Evolutionary conservation across 2,113 vertebrate species (phyloP), one percentile per base, ranked within the genome.

Genomic region (Hepsetus odoe): DNA sequence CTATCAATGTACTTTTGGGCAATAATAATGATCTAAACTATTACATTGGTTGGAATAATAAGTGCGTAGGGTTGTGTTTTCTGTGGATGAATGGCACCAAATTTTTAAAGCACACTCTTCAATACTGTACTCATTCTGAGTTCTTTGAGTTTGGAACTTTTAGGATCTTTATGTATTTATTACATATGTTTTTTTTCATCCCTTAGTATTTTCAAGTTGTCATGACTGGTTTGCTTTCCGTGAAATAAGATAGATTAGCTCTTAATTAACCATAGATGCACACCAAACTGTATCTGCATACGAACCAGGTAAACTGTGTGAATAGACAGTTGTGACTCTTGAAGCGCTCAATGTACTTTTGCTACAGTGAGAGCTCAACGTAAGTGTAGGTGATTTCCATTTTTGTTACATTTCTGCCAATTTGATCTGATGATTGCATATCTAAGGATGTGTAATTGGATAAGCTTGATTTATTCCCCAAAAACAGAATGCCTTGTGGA

Each of bases 51-150:
- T 55, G 32, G 61, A 46, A 66, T 65, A 65, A 72, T 61, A 76
- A 33, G 35, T 16, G 12, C 22, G 1, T 11, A 42, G 46, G 32
- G 16, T 64, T 32, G 11, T 18, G 12, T 71, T 65, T 9, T 16
- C 7, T 28, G 62, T 26, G 38, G 83, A 81, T 81, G 82, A 56
- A 83, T 80, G 73, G 72, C 78, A 83, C 83, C 75, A 40, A 76
- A 82, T 68, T 81, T 72, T 83, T 81, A 84, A 82, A 73, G 77
- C 51, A n/a, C 61, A 30, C 38, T 80, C 81, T 82, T 83, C 73
- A 66, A 58, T 22, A 32, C 53, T 80, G 65, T 69, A 82, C 46
- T 72, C 81, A 53, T 62, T 28, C 24, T 16, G 51, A 35, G n/a
- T 30, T 40, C 55, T 49, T 16, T 68, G 56, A 65, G 22, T 70